Percentiles rank a stretch among this genome's conserved stretches.
These are phyloP conservation scores for Pseudomugil tenellus DNA, from an alignment of 2,797 vertebrate species.

Conservation along the genomic window DNA sequence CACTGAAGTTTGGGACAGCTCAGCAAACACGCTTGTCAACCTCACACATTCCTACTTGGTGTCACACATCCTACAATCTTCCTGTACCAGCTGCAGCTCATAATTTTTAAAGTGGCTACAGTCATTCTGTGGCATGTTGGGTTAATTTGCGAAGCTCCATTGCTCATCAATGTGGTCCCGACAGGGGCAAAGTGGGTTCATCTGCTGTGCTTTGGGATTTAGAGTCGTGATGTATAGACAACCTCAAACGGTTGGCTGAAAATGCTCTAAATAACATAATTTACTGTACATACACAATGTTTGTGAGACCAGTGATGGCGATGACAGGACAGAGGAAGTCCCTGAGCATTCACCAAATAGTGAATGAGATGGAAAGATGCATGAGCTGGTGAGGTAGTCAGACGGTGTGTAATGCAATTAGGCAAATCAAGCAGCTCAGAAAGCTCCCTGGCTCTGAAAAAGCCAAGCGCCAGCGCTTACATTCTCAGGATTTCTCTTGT, in stretches of 20 bases:
- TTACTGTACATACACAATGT: neutral
- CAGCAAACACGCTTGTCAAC: conserved; percentile 27
- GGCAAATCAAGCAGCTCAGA: conserved; percentile 25
- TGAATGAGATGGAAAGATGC: conserved; percentile 45
- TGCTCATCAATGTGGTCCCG: conserved; percentile 52
- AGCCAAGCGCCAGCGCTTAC: conserved; percentile 5
- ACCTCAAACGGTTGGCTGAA: conserved; percentile 26
- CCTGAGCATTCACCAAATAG: conserved; percentile 25
- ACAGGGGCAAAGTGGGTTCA: conserved; percentile 12
- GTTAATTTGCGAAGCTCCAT: conserved; percentile 38
- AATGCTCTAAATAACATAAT: conserved; percentile 6
- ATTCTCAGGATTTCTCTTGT: conserved; percentile 14
- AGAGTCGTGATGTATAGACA: conserved; percentile 16
- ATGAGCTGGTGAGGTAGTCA: conserved; percentile 33
- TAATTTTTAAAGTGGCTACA: conserved; percentile 33
- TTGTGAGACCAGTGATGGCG: conserved; percentile 32
- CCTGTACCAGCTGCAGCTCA: conserved; percentile 26
- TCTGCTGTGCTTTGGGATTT: conserved; percentile 24
- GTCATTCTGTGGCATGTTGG: conserved; percentile 29
- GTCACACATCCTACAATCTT: conserved; percentile 22
- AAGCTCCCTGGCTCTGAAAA: conserved; percentile 6
- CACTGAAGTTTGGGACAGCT: conserved; percentile 33
- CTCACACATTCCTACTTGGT: conserved; percentile 37
- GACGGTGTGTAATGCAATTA: conserved; percentile 38
- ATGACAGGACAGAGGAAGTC: conserved; percentile 50